Base-by-base conservation (phyloP, 2,888 invertebrate genomes). In the Meganola albula region DNA sequence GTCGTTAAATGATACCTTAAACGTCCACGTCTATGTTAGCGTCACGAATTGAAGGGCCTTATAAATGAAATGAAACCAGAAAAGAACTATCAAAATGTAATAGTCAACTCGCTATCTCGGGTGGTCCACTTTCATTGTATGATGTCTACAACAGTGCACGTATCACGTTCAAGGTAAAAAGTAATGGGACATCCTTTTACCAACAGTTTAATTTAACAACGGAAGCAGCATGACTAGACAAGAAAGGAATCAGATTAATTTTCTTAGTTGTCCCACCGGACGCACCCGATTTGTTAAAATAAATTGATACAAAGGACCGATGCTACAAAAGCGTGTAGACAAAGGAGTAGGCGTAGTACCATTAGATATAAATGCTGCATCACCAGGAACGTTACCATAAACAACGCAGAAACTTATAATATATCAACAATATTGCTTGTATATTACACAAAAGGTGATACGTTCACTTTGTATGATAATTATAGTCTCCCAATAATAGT, bases 201-300 rank as follows among this genome's bases (percentile, higher is more conserved):
- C 56, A 44, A 66, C 61, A 59, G 74, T 77, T 78, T 74, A 74
- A 77, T 80, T 74, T 73, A 70, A 73, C 71, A 73, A 74, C 83
- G 83, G 83, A 82, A 82, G 79, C 79, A 60, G 60, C 69, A 69
- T 84, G 84, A 84, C 77, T 79, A 59, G 58, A 57, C 84, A 64
- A 62, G 72, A 79, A 78, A 72, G 68, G 57, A 63, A 70, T 69
- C 73, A 68, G 73, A 82, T 80, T 79, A 74, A 74, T 80, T 73
- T 75, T 64, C 72, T 68, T 58, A 58, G 69, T 59, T 60, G 64
- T 61, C 53, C 57, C 60, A 51, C 18, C 35, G 44, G 48, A 52
- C 58, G 55, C 61, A 57, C 52, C 53, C 57, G 49, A 58, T 62
- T 53, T 54, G 58, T 66, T 51, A 60, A 66, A 70, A 74, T 70